Conservation (phyloP, 2,888 invertebrate species). For the Tortrix viridana region DNA sequence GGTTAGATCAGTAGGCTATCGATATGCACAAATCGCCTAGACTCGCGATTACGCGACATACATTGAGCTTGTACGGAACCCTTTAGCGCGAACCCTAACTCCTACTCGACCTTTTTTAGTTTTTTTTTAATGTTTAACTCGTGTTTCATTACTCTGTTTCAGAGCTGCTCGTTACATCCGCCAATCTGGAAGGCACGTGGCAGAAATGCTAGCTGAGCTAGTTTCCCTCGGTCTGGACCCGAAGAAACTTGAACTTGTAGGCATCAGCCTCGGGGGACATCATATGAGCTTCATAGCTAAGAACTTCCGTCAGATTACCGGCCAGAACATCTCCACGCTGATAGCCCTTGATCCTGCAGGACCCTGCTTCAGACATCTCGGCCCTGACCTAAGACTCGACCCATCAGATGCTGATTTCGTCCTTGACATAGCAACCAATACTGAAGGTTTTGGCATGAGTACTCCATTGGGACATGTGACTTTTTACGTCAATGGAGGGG, state of each 20-base stretch:
- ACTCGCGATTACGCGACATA: too few relatives aligned
- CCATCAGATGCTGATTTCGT: slow-evolving; percentile 47
- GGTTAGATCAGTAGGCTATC: too few relatives aligned
- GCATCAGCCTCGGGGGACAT: slow-evolving; percentile 48
- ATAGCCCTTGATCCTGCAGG: slow-evolving; percentile 47
- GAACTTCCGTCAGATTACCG: slow-evolving; percentile 43
- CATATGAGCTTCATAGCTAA: slow-evolving; percentile 48
- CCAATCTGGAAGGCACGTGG: slow-evolving; percentile 41
- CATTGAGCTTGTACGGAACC: too few relatives aligned
- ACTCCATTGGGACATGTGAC: slow-evolving; percentile 46
- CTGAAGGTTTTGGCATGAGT: slow-evolving; percentile 45
- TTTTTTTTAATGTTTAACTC: too few relatives aligned
- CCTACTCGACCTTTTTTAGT: too few relatives aligned
- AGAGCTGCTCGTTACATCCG: slow-evolving; percentile 49
- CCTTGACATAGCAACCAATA: slow-evolving; percentile 43
- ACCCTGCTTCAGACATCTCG: slow-evolving; percentile 46
- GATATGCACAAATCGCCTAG: too few relatives aligned
- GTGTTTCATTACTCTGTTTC: slow-evolving; percentile 43
- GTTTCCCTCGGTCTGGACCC: slow-evolving; percentile 43
- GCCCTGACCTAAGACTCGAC: slow-evolving; percentile 43
- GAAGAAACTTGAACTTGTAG: slow-evolving; percentile 42
- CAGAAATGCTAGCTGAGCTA: slow-evolving; percentile 55
- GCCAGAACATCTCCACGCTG: slow-evolving; percentile 41
- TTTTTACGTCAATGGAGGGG: slow-evolving; percentile 54
- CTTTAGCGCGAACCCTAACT: too few relatives aligned